These are phyloP conservation scores for Antechinus stuartii DNA, from an alignment of 2,113 vertebrate species.

Conservation along the genomic window DNA sequence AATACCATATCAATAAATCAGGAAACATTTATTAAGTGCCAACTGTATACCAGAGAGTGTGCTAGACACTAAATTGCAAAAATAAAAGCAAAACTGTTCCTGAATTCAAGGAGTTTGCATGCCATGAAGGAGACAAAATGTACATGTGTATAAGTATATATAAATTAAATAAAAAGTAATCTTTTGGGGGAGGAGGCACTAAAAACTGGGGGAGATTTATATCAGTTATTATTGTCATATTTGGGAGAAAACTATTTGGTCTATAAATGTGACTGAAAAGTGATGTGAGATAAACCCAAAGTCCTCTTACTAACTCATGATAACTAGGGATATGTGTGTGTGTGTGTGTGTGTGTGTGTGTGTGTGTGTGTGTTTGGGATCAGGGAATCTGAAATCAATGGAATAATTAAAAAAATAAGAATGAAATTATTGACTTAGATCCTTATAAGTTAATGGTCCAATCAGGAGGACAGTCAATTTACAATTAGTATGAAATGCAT, in stretches of 20 bases:
- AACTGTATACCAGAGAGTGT: not conserved
- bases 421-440: constrained; percentile 25
- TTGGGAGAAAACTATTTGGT: constrained; percentile 19
- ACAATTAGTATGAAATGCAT: constrained; percentile 29
- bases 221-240: not conserved
- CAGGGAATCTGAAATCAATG: constrained; percentile 36
- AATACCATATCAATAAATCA: not conserved
- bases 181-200: not conserved
- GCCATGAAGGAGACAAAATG: not conserved
- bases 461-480: not conserved
- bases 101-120: not conserved
- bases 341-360: no score
- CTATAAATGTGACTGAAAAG: constrained; percentile 29
- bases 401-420: constrained; percentile 52
- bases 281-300: not conserved
- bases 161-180: not conserved
- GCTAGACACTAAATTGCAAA: not conserved
- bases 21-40: not conserved
- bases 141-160: not conserved
- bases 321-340: not conserved
- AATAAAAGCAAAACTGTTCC: not conserved
- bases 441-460: not conserved
- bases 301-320: constrained; percentile 14
- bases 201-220: not conserved
- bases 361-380: no score